Percentiles rank a stretch among this genome's conserved stretches.
Conservation (phyloP, 2,888 invertebrate species). For the Pecten maximus region DNA sequence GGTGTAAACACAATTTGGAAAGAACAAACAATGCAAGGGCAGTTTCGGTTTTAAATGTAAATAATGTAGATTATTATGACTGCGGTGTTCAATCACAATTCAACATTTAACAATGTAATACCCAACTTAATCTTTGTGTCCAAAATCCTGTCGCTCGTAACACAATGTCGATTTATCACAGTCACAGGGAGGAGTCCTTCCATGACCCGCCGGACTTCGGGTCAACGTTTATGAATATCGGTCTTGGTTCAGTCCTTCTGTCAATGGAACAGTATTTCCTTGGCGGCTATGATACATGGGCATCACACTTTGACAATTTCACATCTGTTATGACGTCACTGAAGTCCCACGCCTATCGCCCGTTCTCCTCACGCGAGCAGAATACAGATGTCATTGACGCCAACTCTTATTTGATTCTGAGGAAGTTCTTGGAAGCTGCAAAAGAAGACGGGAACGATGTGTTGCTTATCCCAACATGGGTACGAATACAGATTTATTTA, state of each 20-base stretch:
- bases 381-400: background rate
- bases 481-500: background rate
- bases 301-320: background rate
- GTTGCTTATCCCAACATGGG: background rate
- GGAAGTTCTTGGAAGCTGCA: background rate
- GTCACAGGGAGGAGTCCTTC: background rate
- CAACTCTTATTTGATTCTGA: background rate
- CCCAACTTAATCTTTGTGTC: too few species aligned
- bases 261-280: background rate
- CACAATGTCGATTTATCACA: too few species aligned
- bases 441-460: background rate
- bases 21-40: too few species aligned
- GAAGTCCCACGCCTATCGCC: background rate
- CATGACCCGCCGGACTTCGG: background rate
- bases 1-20: too few species aligned
- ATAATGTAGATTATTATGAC: too few species aligned
- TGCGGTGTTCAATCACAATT: too few species aligned
- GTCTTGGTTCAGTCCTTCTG: background rate
- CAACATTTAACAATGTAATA: too few species aligned
- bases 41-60: too few species aligned
- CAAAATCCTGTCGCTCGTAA: too few species aligned
- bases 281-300: background rate
- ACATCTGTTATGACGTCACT: background rate
- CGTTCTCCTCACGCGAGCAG: background rate
- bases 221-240: background rate